Conservation (phyloP, 2,797 vertebrate species). For the Mormyrops attenuatus region DNA sequence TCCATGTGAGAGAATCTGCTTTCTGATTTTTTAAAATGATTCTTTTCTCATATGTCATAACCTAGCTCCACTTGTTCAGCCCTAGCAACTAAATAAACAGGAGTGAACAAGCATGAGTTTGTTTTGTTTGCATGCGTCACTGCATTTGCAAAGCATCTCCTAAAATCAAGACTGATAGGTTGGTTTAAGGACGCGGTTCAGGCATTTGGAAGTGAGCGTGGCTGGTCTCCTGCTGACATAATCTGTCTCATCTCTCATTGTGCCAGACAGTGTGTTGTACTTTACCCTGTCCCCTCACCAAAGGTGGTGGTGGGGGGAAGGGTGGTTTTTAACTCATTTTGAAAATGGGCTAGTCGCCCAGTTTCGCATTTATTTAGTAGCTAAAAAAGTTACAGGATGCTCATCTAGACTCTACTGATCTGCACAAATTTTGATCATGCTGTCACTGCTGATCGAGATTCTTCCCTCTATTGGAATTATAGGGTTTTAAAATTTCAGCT, state of each 20-base stretch:
- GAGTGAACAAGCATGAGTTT: neutral
- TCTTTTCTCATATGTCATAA: neutral
- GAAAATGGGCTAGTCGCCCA: neutral
- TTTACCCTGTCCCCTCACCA: neutral
- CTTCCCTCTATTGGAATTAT: neutral
- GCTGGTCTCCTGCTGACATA: neutral
- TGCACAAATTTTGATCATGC: neutral
- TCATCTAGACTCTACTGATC: neutral
- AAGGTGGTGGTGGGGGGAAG: neutral
- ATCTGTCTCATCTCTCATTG: neutral
- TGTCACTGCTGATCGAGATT: neutral
- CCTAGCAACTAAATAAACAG: neutral
- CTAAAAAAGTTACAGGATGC: neutral
- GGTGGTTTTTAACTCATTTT: neutral
- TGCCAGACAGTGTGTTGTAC: neutral
- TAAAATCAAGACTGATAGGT: neutral
- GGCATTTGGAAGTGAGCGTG: neutral
- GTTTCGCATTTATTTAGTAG: neutral
- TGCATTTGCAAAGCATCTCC: neutral
- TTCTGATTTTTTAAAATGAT: neutral
- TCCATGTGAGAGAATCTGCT: neutral
- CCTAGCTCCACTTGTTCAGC: neutral
- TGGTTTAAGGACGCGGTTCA: neutral
- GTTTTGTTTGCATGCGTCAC: neutral
- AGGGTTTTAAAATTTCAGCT: neutral